phyloP scores from a whole-genome alignment of 2,797 vertebrate species.

The Carcharodon carcharias region DNA sequence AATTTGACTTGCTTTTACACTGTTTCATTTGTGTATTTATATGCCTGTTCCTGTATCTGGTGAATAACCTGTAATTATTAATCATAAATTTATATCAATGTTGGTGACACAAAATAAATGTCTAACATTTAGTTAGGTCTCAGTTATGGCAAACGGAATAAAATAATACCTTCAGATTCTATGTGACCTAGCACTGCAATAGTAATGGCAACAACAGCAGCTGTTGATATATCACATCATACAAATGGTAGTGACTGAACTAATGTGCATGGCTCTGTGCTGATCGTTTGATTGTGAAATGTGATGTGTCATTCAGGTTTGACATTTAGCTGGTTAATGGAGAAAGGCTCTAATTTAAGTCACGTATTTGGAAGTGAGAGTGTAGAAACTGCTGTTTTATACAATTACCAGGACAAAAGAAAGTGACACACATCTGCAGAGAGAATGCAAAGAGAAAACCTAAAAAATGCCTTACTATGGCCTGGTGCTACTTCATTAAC shows the following conservation, averaged over 20 bases:
- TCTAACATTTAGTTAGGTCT: background rate
- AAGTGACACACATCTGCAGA: background rate
- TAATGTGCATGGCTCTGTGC: background rate
- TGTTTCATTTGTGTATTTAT: background rate
- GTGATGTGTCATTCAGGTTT: conserved; percentile 15
- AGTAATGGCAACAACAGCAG: background rate
- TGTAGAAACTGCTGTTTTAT: background rate
- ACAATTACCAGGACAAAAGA: background rate
- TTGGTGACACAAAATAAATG: background rate
- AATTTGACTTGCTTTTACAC: background rate
- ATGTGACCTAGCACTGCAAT: background rate
- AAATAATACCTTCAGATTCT: background rate
- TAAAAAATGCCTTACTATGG: background rate
- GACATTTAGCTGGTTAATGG: background rate
- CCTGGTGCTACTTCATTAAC: background rate
- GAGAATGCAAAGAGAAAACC: background rate
- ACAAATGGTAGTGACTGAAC: background rate
- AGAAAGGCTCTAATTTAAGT: background rate
- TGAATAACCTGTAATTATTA: background rate
- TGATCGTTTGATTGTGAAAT: background rate
- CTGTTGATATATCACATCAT: background rate
- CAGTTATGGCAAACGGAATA: background rate
- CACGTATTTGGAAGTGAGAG: background rate
- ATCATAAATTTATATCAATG: background rate
- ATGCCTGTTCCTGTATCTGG: background rate